Base-by-base conservation (phyloP, 2,888 invertebrate genomes). In the Palloptera scutellata region DNA sequence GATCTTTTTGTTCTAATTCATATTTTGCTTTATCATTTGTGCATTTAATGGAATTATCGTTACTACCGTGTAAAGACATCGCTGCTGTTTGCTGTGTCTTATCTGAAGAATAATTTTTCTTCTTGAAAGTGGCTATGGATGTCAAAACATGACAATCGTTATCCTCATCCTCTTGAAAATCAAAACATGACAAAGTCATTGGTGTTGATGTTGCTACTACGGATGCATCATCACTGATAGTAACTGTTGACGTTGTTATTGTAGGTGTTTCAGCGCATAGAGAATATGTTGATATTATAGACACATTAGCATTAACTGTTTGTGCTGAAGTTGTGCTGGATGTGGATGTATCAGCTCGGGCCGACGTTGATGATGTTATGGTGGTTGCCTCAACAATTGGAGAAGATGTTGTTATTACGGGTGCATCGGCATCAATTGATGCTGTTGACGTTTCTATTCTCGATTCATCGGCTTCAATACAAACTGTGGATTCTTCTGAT, bases 131-230 rank as follows among this genome's bases (percentile, higher is more conserved):
- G 15, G 77, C 76, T 48, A 80, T 75, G 0, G 78, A 76, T 64
- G 78, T 75, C 20, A 77, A 60, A 6, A 75, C 68, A 19, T 85
- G 84, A 10, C 86, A 84, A 53, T 87, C 88, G 79, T 91, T 89
- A 79, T 91, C 89, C 73, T 92, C 92, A 70, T 92, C 92, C 61
- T 90, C 90, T 73, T 91, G 90, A 80, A 93, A 93, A 81, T 94
- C 93, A 79, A 93, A 94, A 80, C 93, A 93, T 0, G 92, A 91
- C 63, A 89, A 67, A 1, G 74, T 67, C 0, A 67, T 61, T 19
- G 19, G 53, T 10, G 72, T 69, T 45, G 68, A 63, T 30, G 64
- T 61, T 30, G 30, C 3, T 30, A 57, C 19, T 57, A 13, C 30
- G n/a, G 15, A 10, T 17, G 12, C 40, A 41, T 30, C 40, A n/a